phyloP scores from a whole-genome alignment of 2,888 invertebrate genomes.

The Dorcus hopei region DNA sequence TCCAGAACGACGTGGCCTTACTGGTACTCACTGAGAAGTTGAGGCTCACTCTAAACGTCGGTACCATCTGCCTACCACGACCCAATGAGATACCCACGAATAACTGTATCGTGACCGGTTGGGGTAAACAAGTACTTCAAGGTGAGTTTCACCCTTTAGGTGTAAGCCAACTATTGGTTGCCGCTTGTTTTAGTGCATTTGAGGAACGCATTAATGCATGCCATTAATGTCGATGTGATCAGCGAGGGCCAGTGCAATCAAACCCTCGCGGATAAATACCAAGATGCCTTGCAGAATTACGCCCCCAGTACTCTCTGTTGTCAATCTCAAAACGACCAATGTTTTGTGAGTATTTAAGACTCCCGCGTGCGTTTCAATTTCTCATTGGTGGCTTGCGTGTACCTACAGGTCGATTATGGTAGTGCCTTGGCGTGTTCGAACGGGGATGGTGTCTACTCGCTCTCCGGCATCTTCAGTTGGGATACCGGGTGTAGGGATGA shows the following conservation, averaged over 20 bases:
- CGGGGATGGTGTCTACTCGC: conserved; percentile 64
- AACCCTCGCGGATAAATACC: conserved; percentile 56
- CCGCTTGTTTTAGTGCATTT: conserved; percentile 61
- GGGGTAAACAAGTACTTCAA: conserved; percentile 77
- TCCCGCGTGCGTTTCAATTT: background rate
- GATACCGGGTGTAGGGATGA: conserved; percentile 64
- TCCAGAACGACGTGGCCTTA: conserved; percentile 69
- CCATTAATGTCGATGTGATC: conserved; percentile 64
- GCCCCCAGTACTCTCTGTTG: conserved; percentile 69
- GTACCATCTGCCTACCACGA: conserved; percentile 67
- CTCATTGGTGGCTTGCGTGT: conserved; percentile 15
- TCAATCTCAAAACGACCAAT: conserved; percentile 67
- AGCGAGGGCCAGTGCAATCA: conserved; percentile 61
- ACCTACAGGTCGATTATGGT: conserved; percentile 62
- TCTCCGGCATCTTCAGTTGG: conserved; percentile 74
- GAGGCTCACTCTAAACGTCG: conserved; percentile 67
- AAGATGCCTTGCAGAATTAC: conserved; percentile 56
- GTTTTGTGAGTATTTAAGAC: conserved; percentile 57
- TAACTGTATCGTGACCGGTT: conserved; percentile 73
- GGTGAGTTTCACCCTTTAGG: conserved; percentile 52
- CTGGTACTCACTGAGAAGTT: conserved; percentile 63
- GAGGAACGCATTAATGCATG: conserved; percentile 72
- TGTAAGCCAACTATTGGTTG: background rate
- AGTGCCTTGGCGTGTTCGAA: conserved; percentile 77
- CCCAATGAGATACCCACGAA: conserved; percentile 57